Percentiles rank a stretch among this genome's conserved stretches.
Conservation (phyloP, 2,888 invertebrate species). For the Stegana nigrithorax region DNA sequence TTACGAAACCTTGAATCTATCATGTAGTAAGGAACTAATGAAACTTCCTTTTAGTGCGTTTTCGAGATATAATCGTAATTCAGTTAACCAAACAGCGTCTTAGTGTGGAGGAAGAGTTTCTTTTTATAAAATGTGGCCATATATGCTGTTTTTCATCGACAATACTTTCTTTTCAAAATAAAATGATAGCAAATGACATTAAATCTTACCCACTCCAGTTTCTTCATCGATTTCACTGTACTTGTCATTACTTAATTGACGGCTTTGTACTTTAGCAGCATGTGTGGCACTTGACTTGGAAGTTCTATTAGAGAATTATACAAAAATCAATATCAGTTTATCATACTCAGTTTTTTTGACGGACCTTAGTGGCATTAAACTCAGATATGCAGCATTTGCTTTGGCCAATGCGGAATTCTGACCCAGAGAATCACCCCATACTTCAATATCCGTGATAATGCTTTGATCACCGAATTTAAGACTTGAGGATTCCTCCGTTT, state of each 20-base stretch:
- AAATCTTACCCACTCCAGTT: slow-evolving; percentile 39
- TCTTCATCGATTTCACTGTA: slow-evolving; percentile 56
- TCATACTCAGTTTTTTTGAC: too few species aligned
- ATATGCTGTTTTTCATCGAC: too few species aligned
- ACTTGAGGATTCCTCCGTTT: slow-evolving; percentile 76
- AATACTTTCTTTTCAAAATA: too few species aligned
- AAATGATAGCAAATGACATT: too few species aligned
- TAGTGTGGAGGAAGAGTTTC: too few species aligned
- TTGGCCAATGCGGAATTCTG: slow-evolving; percentile 70
- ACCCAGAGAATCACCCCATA: slow-evolving; percentile 81
- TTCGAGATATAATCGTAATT: too few species aligned
- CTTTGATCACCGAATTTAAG: slow-evolving; percentile 75
- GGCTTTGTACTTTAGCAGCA: slow-evolving; percentile 66
- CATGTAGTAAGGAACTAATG: too few species aligned
- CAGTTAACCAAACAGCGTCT: too few species aligned
- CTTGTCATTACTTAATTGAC: slow-evolving; percentile 66
- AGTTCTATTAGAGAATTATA: slow-evolving; percentile 45
- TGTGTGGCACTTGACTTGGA: slow-evolving; percentile 65
- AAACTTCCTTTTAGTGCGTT: too few species aligned
- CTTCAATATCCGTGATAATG: slow-evolving; percentile 82
- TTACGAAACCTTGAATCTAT: too few species aligned
- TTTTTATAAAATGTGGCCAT: too few species aligned
- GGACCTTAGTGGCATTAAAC: slow-evolving; percentile 64
- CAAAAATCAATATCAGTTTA: background rate
- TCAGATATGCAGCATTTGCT: slow-evolving; percentile 68